Percentiles rank a stretch among this genome's conserved stretches.
phyloP scores from a whole-genome alignment of 2,797 vertebrate genomes.

The Typhlichthys eigenmanni region DNA sequence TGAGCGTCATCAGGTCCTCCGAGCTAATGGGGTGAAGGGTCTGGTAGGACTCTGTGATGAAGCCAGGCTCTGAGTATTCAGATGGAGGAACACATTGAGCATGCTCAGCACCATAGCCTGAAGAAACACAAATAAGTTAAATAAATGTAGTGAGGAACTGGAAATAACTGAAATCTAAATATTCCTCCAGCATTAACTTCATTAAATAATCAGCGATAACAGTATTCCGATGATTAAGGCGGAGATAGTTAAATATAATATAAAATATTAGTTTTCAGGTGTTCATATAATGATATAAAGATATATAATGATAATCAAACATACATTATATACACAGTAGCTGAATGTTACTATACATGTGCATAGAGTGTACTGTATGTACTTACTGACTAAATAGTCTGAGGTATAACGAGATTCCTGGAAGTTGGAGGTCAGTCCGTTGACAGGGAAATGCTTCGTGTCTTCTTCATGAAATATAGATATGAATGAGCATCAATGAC shows the following conservation, averaged over 20 bases:
- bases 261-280: too few species aligned
- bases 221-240: background rate
- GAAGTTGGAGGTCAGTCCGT: constrained; percentile 87
- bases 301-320: too few species aligned
- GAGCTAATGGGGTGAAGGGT: constrained; percentile 98
- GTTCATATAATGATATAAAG: too few species aligned
- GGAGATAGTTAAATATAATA: constrained; percentile 1
- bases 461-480: constrained; percentile 86
- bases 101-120: constrained; percentile 97
- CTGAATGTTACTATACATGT: too few species aligned
- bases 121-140: constrained; percentile 33
- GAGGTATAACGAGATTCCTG: constrained; percentile 96
- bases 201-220: too few species aligned
- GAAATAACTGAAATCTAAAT: constrained; percentile 3
- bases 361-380: constrained; percentile 14
- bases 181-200: too few species aligned
- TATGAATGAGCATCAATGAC: constrained; percentile 65
- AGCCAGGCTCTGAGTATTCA: constrained; percentile 98
- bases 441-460: constrained; percentile 90
- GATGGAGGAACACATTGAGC: constrained; percentile 99
- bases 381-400: constrained; percentile 99
- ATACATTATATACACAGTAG: too few species aligned
- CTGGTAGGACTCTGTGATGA: constrained; percentile 99
- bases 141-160: constrained; percentile 30
- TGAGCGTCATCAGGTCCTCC: constrained; percentile 95